Evolutionary conservation across 2,888 invertebrate species (phyloP).

Genomic region (Pogonocherus hispidulus): DNA sequence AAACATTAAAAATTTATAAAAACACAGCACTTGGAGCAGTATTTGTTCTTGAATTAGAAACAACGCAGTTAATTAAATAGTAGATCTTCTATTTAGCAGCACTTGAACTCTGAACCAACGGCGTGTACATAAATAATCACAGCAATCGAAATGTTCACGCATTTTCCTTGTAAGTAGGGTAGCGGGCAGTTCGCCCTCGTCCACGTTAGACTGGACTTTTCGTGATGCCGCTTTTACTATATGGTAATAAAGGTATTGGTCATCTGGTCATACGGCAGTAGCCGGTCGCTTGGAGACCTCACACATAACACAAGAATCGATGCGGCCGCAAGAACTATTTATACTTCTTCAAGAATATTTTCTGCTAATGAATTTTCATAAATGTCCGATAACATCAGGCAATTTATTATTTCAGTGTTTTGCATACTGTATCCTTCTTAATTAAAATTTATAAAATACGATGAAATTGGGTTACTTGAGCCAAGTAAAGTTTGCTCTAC

Average conservation of each 20-base stretch:
- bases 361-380: conserved; percentile 30
- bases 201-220: conserved; percentile 32
- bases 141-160: conserved; percentile 21
- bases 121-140: conserved; percentile 18
- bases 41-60: background rate
- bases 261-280: conserved; percentile 59
- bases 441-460: background rate
- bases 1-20: conserved; percentile 23
- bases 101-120: background rate
- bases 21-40: conserved; percentile 6
- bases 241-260: conserved; percentile 60
- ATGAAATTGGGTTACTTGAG: conserved; percentile 4
- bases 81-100: background rate
- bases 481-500: background rate
- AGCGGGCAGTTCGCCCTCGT: conserved; percentile 14
- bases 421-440: conserved; percentile 1
- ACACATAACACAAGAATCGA: conserved; percentile 61
- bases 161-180: conserved; percentile 21
- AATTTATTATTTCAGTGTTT: conserved; percentile 15
- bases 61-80: background rate
- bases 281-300: conserved; percentile 62
- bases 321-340: conserved; percentile 39
- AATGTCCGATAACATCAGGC: conserved; percentile 20
- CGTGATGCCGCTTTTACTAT: conserved; percentile 49
- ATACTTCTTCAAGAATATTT: conserved; percentile 36